Percentiles rank a stretch among this genome's conserved stretches.
These are phyloP conservation scores for Pachyuromys duprasi DNA, from an alignment of 2,797 vertebrate genomes.

Conservation along the genomic window DNA sequence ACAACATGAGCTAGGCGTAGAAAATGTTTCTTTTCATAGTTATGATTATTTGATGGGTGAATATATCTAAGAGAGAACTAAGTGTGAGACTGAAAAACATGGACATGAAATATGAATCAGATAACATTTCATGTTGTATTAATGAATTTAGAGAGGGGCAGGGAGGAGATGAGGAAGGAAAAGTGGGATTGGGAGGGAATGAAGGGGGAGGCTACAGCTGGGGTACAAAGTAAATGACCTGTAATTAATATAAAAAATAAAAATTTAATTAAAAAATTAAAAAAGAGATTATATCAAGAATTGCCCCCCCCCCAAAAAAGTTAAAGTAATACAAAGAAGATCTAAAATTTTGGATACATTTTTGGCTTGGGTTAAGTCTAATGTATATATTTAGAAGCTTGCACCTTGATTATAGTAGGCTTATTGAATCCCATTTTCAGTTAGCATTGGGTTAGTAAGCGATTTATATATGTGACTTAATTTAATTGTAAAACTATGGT, in stretches of 20 bases:
- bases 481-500: slow-evolving; percentile 39
- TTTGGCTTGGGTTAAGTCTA: neutral
- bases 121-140: slow-evolving; percentile 4
- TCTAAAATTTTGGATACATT: neutral
- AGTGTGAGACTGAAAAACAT: neutral
- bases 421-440: neutral
- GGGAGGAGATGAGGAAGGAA: no score
- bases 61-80: neutral
- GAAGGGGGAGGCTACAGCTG: no score
- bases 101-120: neutral
- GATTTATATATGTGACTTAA: neutral
- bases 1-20: neutral
- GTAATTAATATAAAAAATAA: no score
- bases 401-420: neutral
- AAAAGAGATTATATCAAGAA: no score
- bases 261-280: no score
- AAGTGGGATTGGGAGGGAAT: no score
- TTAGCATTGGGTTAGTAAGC: neutral
- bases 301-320: no score
- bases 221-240: no score
- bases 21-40: neutral
- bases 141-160: no score
- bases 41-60: neutral
- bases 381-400: neutral
- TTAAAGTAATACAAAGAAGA: neutral